Base-by-base conservation (phyloP, 2,888 invertebrate genomes). In the Drosophila vallismaia region DNA sequence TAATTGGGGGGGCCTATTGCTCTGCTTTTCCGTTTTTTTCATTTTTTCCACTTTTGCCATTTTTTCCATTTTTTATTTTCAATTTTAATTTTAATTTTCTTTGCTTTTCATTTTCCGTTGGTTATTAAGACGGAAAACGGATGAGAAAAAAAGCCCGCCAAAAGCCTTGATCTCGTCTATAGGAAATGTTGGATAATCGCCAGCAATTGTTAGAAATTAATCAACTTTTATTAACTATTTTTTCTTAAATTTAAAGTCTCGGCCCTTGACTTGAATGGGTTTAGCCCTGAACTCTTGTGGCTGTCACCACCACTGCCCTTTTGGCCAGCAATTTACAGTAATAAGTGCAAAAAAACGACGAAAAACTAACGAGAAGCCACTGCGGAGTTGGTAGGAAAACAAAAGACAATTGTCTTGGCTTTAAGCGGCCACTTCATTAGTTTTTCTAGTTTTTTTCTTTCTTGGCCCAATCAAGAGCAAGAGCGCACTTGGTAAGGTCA, bases 281-380 rank as follows among this genome's bases (percentile, higher is more conserved):
- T 54, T 68, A 68, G 50, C 81, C 78, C 63, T 84, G 84, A 83
- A 76, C 74, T 60, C 52, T 53, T 49, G 36, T 36, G 49, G 9
- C 31, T 24, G 28, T 29, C 64, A 71, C 19, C 19, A 19, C 2
- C 19, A 19, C 57, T 54, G 50, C 69, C 71, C 26, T 59, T 44
- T n/a, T 33, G 44, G 55, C 49, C 48, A 49, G 36, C 53, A 74
- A 66, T 52, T 69, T 58, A 70, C 68, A 67, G 76, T 54, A 68
- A 60, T 38, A 51, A 51, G 33, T n/a, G 45, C 54, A 40, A 24
- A 38, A 53, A 58, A n/a, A n/a, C n/a, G n/a, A n/a, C n/a, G n/a
- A n/a, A n/a, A n/a, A n/a, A n/a, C n/a, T n/a, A n/a, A n/a, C n/a
- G n/a, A n/a, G n/a, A n/a, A 62, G 14, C n/a, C 51, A 31, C 31